Base-by-base conservation (phyloP, 2,888 invertebrate genomes). In the Amphipyra tragopoginis region DNA sequence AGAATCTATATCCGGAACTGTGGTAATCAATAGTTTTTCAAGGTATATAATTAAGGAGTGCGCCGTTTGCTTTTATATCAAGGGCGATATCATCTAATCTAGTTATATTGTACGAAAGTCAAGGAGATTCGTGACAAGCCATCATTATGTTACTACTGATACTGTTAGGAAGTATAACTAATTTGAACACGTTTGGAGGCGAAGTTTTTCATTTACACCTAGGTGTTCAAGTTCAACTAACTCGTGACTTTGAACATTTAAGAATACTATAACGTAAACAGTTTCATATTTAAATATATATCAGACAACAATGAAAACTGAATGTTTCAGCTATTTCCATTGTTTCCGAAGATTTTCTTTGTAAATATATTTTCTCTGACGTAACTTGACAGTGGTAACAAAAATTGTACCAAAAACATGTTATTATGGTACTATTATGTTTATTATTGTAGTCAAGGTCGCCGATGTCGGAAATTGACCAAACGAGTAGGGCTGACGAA, bases 21-120 rank as follows among this genome's bases (percentile, higher is more conserved):
- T 52, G 54, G 77, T 74, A 87, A 90, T 90, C 89, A 82, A 90
- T 89, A 87, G 82, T 82, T 83, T 84, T 80, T 65, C 71, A 65
- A 70, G 66, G 68, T 69, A 69, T 65, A 72, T 80, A 81, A 83
- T 83, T 84, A 84, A 85, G 84, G 81, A 68, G 48, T 63, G 60
- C 29, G 65, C 57, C 67, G 62, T 69, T 57, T 33, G 61, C 65
- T 67, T 77, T 69, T 68, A 72, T 65, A 77, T 68, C 84, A 86
- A 86, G 85, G 87, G 84, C 84, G 79, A 75, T 68, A 72, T 68
- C 61, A 63, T 65, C 65, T 63, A 59, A 69, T 74, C 65, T 76
- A 73, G 69, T 61, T 7, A 29, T 29, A 5, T 7, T 57, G 74
- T 72, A 71, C 58, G 68, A 76, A 81, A 81, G 68, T 77, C 80